Evolutionary conservation across 64 coral and sea anemone genomes (phyloP).

Genomic region (Stichodactyla helianthus): DNA sequence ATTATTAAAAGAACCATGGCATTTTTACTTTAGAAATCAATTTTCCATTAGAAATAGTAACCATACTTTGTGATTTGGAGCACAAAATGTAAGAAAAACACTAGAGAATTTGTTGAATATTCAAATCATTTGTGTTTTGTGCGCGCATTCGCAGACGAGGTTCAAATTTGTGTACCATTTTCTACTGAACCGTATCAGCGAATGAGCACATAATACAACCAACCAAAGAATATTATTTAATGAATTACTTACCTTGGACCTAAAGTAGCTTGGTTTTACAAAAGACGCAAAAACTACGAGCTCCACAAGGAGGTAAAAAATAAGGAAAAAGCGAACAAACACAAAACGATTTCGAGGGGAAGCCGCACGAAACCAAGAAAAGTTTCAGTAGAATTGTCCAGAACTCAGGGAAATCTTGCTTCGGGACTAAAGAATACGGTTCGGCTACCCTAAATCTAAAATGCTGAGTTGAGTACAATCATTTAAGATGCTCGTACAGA

Average conservation of each 20-base stretch:
- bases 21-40: background rate
- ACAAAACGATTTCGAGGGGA: background rate
- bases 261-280: background rate
- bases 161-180: background rate
- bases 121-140: background rate
- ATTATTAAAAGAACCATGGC: background rate
- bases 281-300: background rate
- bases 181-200: background rate
- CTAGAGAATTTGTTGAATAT: background rate
- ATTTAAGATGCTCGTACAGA: background rate
- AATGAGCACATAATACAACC: background rate
- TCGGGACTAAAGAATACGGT: background rate
- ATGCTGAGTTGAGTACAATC: background rate
- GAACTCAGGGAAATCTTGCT: background rate
- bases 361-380: slow-evolving; percentile 3
- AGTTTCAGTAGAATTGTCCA: background rate
- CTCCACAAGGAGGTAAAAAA: background rate
- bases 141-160: background rate
- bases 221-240: background rate
- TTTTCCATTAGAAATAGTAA: background rate
- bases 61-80: background rate
- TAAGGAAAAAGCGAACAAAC: background rate
- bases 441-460: background rate
- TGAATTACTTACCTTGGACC: background rate
- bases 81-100: background rate